Conservation (phyloP, 2,113 vertebrate genomes). For the Thunnus thynnus region DNA sequence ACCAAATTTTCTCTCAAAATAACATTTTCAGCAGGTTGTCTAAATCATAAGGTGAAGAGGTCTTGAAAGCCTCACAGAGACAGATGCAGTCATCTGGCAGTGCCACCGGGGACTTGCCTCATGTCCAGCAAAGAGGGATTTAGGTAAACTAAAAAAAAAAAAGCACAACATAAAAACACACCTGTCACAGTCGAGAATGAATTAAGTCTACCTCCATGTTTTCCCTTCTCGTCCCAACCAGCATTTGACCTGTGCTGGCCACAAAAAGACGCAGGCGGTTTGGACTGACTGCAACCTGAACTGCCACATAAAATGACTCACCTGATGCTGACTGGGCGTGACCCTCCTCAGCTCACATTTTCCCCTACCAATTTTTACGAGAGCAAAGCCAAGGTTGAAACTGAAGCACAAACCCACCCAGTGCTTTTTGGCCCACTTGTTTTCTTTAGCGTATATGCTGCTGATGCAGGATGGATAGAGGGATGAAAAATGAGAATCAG, state of each 20-base stretch:
- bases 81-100: conserved; percentile 67
- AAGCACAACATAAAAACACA: conserved; percentile 62
- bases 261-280: conserved; percentile 66
- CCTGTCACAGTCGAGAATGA: conserved; percentile 67
- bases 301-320: conserved; percentile 83
- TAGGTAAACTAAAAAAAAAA: conserved; percentile 56
- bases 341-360: conserved; percentile 78
- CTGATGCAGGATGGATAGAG: conserved; percentile 71
- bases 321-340: conserved; percentile 80
- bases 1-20: conserved; percentile 49
- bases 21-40: conserved; percentile 54
- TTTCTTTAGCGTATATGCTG: conserved; percentile 75
- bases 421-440: conserved; percentile 57
- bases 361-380: conserved; percentile 67
- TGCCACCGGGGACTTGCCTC: conserved; percentile 39
- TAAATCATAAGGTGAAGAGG: conserved; percentile 31
- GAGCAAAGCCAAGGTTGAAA: conserved; percentile 70
- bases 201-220: conserved; percentile 66
- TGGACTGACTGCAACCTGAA: conserved; percentile 80
- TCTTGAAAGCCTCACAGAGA: conserved; percentile 54
- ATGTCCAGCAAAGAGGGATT: conserved; percentile 46
- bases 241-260: conserved; percentile 68
- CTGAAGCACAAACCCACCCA: conserved; percentile 74
- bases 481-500: conserved; percentile 70
- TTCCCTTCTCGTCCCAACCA: conserved; percentile 61